Base-by-base conservation (phyloP, 1,140 invertebrate species). In the Bombus waltoni region DNA sequence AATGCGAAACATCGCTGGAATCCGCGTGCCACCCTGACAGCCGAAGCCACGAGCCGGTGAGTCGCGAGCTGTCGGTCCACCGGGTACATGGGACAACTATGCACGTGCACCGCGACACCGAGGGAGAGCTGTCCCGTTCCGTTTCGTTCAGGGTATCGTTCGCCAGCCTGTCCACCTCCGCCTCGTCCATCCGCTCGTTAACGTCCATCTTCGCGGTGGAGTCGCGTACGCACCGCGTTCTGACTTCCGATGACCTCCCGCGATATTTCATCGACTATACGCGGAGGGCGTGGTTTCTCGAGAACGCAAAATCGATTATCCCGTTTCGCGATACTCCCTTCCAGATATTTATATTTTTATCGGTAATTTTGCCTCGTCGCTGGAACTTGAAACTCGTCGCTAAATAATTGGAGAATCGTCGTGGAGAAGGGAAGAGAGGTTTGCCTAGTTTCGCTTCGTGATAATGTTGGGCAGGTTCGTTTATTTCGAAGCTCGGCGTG, bases 41-140 rank as follows among this genome's bases (percentile, higher is more conserved):
- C 1, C 82, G n/a, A 68, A 53, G 73, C 88, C 83, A 88, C 86
- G 89, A 87, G 77, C 80, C 87, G 78, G 65, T 35, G 71, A 90
- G 87, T 89, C 81, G 77, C 85, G 82, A 88, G 79, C 87, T 81
- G 82, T 85, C 71, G 80, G 71, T 42, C 83, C 87, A 90, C 75
- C 74, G 77, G 87, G 83, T 92, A 90, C 85, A 89, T 85, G 73
- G 83, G 78, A 90, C 85, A 92, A 84, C 73, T 87, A 91, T 90
- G 90, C 91, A 90, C 90, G 89, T 81, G 85, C 62, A 81, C 42
- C 47, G 32, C 70, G 38, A 53, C 47, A 53, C 47, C 47, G 47
- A 72, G 53, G 77, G 80, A 81, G 47, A 76, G 59, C 40, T 57
- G 81, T 53, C 42, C 32, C 28, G 47, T 53, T 53, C 47, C 47